Evolutionary conservation across 2,888 invertebrate genomes (phyloP), one percentile per base, ranked within the genome.

Genomic region (Ophion ventricosus): DNA sequence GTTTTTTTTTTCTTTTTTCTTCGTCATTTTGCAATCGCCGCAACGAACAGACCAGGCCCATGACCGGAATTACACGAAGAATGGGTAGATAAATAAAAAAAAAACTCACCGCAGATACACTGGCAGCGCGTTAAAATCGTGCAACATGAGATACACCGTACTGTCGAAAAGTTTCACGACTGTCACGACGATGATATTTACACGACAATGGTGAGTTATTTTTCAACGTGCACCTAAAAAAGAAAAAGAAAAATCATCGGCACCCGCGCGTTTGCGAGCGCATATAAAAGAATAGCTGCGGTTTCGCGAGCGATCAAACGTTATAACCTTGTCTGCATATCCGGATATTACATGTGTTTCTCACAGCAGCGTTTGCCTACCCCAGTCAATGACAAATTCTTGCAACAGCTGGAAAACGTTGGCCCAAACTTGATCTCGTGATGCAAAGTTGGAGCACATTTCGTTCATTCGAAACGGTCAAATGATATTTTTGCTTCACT

Each of bases 151-250:
- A 82, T 70, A 67, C 59, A 64, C 26, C 40, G 29, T 43, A 67
- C 17, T 25, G 66, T 82, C 59, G 67, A 54, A 82, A 61, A 76
- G 57, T 82, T 79, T 56, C 70, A 67, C 61, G 66, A 66, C 79
- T 70, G 54, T 67, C 59, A 67, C 66, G 23, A 20, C 61, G 61
- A 59, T 63, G 61, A 59, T 63, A 67, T 79, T 70, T 67, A 25
- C 56, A 2, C 82, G 66, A 82, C 79, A 82, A 76, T 82, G 84
- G 84, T 84, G 64, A 84, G 82, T 49, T 56, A 56, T 76, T 66
- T 56, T 43, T 79, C 7, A 10, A n/a, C 10, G 5, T 20, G 23
- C 35, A n/a, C n/a, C n/a, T n/a, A n/a, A 17, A 10, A 10, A 5
- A 61, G 20, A 10, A 26, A n/a, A 69, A 14, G 54, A 70, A 64